Evolutionary conservation across 1,140 invertebrate genomes (phyloP).

Genomic region (Bradynema listronoti): DNA sequence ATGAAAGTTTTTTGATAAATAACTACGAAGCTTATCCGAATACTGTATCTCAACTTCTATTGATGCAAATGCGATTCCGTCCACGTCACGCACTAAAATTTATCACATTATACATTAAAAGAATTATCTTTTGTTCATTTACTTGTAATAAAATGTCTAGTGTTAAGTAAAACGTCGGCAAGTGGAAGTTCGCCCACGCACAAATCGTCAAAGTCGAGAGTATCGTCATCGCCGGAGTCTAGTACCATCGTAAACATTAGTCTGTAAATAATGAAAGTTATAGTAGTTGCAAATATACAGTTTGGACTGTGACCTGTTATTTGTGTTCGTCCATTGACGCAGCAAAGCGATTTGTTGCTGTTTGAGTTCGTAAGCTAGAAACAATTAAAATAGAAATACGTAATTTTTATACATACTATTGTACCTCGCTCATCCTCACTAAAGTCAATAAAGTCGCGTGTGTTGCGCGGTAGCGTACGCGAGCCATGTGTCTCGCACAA

Average conservation of each 20-base stretch:
- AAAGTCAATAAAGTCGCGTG: constrained; percentile 27
- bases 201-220: constrained; percentile 25
- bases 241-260: constrained; percentile 21
- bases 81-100: constrained; percentile 25
- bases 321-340: constrained; percentile 42
- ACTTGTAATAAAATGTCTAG: constrained; percentile 16
- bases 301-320: constrained; percentile 23
- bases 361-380: constrained; percentile 42
- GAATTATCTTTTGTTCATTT: constrained; percentile 10
- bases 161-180: constrained; percentile 12
- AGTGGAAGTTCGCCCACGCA: constrained; percentile 23
- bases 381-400: not conserved
- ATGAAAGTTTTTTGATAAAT: too few species aligned
- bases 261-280: too few species aligned
- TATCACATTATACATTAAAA: not conserved
- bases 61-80: constrained; percentile 17
- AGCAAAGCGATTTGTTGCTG: constrained; percentile 31
- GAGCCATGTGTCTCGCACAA: constrained; percentile 33
- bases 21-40: constrained; percentile 18
- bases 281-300: not conserved
- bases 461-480: constrained; percentile 27
- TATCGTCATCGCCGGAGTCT: constrained; percentile 16
- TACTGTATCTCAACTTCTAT: constrained; percentile 18
- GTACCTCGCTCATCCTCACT: constrained; percentile 32
- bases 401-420: not conserved